Evolutionary conservation across 2,113 vertebrate species (phyloP).

Genomic region (Saccopteryx leptura): DNA sequence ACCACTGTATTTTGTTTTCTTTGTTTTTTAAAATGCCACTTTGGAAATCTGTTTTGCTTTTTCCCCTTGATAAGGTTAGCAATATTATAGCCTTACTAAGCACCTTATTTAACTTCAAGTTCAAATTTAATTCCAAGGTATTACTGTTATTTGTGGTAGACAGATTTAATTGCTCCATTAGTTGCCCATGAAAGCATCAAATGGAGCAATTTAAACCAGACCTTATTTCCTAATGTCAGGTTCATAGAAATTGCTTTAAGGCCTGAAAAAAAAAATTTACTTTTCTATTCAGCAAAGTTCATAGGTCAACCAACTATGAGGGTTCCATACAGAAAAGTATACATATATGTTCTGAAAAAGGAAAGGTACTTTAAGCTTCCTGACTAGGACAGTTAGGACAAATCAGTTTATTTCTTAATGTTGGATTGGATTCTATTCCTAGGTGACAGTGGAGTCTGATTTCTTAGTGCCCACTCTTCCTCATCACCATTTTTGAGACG

Average conservation of each 20-base stretch:
- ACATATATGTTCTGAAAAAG: not conserved
- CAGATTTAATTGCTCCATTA: conserved; percentile 18
- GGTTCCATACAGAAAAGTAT: not conserved
- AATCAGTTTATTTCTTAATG: not conserved
- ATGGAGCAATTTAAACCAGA: not conserved
- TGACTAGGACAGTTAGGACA: not conserved
- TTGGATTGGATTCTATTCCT: not conserved
- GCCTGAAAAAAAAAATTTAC: not conserved
- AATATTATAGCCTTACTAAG: not conserved
- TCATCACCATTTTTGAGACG: not conserved
- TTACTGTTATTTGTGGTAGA: not conserved
- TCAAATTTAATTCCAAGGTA: not conserved
- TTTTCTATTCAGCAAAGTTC: conserved; percentile 6
- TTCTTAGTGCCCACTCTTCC: not conserved
- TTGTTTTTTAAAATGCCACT: not conserved
- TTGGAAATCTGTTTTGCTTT: not conserved
- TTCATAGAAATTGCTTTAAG: not conserved
- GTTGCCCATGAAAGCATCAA: not conserved
- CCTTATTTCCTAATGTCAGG: not conserved
- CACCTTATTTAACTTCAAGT: not conserved
- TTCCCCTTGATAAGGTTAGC: not conserved
- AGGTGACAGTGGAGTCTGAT: not conserved
- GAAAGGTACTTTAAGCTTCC: not conserved
- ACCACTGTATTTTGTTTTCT: not conserved
- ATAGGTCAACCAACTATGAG: not conserved